Base-by-base conservation (phyloP, 64 coral and sea anemone species). In the Dendrophyllia cribrosa region DNA sequence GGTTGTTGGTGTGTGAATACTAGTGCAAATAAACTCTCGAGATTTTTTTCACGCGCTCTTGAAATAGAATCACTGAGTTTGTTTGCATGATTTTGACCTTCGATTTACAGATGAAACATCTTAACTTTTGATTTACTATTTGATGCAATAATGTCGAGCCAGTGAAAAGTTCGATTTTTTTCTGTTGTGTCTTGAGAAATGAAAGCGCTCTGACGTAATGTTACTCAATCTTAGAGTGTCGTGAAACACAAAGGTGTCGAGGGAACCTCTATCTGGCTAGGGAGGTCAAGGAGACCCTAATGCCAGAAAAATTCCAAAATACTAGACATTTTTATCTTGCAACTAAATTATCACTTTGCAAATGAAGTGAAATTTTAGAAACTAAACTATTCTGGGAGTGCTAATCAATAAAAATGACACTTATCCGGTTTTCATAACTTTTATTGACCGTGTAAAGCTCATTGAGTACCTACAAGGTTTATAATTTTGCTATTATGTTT, bases 1-100 rank as follows among this genome's bases (percentile, higher is more conserved):
- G 95, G 91, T 94, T 91, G 95, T 92, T 77, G 26, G 49, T 79
- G 81, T 96, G 95, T 85, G 49, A 79, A 22, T 56, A 24, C 61
- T 17, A 43, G 62, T 6, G 45, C 61, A 68, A 84, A 69, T 67
- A 84, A 84, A 15, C 80, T 67, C 34, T 84, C 17, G 61, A 84
- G 58, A 50, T 84, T 55, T 45, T 20, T 67, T 20, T 23, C 67
- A 25, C 60, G 50, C 62, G 80, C 62, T 19, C 80, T 84, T 48
- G 12, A 84, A 51, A 84, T 9, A 46, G 44, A 84, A 16, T 45
- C 80, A 80, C 7, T 84, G 62, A 84, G 44, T 84, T 23, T 84
- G 19, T 14, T 65, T 84, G 60, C 44, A 68, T n/a, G 34, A 61
- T 66, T 84, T 68, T 68, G 9, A 15, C 20, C 44, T 65, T 67